Conservation (phyloP, 2,888 invertebrate genomes). For the Scaeva pyrastri region DNA sequence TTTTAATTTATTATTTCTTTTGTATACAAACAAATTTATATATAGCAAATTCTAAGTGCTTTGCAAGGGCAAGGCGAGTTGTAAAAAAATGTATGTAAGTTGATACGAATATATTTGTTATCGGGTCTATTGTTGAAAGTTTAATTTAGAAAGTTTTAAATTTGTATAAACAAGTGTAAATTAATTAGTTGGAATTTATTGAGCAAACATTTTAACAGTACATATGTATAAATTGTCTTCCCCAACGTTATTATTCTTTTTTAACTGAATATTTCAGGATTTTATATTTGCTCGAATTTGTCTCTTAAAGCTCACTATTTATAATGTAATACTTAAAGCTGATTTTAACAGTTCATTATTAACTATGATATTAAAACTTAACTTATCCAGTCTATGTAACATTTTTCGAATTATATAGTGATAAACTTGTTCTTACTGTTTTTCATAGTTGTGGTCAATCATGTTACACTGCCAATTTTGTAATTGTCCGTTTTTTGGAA, state of each 20-base stretch:
- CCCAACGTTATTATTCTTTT: neutral
- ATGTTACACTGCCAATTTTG: conserved; percentile 17
- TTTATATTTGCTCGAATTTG: neutral
- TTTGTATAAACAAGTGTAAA: neutral
- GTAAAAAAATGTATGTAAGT: conserved; percentile 12
- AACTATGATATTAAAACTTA: neutral
- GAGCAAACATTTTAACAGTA: neutral
- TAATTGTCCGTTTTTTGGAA: neutral
- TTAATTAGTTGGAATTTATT: neutral
- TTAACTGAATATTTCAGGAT: neutral
- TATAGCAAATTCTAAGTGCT: conserved; percentile 39
- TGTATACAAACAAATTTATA: conserved; percentile 37
- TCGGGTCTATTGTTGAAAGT: neutral
- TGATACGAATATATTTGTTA: neutral
- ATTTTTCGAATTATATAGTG: neutral
- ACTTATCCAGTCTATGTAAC: neutral
- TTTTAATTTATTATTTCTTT: conserved; percentile 22
- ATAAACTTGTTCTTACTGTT: neutral
- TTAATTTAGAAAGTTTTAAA: neutral
- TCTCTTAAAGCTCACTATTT: neutral
- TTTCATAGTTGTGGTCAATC: neutral
- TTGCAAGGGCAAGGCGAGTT: conserved; percentile 39
- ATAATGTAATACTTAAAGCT: neutral
- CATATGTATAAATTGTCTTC: conserved; percentile 4
- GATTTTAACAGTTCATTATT: neutral